phyloP scores from a whole-genome alignment of 2,797 vertebrate species.

The Ctenopoma multispine region DNA sequence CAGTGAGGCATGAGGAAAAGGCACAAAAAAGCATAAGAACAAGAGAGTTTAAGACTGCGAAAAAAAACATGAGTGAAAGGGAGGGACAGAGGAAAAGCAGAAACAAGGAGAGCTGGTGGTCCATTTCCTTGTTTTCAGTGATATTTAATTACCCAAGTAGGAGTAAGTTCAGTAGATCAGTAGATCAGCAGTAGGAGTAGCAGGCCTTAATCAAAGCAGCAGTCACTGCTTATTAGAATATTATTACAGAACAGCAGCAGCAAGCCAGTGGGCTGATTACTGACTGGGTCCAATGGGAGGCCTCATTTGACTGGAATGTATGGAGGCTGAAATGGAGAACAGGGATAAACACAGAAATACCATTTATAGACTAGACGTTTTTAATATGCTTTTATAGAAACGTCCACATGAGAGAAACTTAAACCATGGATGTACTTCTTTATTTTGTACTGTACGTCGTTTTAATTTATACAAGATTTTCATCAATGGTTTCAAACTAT shows the following conservation, averaged over 20 bases:
- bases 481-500: background rate
- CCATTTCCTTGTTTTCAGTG: slow-evolving; percentile 75
- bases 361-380: slow-evolving; percentile 68
- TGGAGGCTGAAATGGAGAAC: slow-evolving; percentile 77
- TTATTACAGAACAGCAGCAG: slow-evolving; percentile 86
- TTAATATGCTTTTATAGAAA: slow-evolving; percentile 57
- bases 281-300: slow-evolving; percentile 83
- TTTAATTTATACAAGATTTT: slow-evolving; percentile 14
- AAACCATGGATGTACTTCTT: slow-evolving; percentile 21
- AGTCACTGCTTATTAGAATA: slow-evolving; percentile 87
- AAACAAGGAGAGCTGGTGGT: slow-evolving; percentile 74
- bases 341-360: slow-evolving; percentile 78
- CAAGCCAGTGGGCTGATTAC: slow-evolving; percentile 84
- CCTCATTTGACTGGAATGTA: slow-evolving; percentile 86
- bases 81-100: slow-evolving; percentile 42
- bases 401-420: slow-evolving; percentile 11
- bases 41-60: slow-evolving; percentile 29
- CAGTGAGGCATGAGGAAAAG: slow-evolving; percentile 29
- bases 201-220: slow-evolving; percentile 81
- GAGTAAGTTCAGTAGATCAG: slow-evolving; percentile 77
- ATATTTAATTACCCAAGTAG: slow-evolving; percentile 82
- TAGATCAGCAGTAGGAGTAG: slow-evolving; percentile 81
- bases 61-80: slow-evolving; percentile 21
- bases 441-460: slow-evolving; percentile 20
- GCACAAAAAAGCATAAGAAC: slow-evolving; percentile 39